Conservation (phyloP, 2,113 vertebrate genomes). For the Hippocampus abdominalis region DNA sequence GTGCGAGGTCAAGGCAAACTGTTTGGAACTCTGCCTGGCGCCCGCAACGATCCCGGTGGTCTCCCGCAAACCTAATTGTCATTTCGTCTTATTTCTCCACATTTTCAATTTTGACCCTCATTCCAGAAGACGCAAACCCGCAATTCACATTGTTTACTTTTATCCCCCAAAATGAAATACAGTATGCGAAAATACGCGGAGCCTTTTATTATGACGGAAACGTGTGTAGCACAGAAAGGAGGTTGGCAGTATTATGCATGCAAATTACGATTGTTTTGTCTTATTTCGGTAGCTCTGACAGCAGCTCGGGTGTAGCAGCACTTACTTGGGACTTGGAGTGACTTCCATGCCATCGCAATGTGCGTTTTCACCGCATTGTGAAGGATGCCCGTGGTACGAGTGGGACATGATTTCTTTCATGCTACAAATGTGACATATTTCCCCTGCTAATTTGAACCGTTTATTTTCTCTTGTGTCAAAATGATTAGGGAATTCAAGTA, state of each 20-base stretch:
- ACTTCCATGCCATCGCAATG: slow-evolving; percentile 47
- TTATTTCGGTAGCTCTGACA: slow-evolving; percentile 18
- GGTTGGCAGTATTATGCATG: neutral
- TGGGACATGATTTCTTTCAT: slow-evolving; percentile 24
- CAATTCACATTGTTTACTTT: neutral
- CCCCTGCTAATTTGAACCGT: slow-evolving; percentile 28
- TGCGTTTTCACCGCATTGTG: slow-evolving; percentile 34
- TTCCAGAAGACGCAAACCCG: neutral
- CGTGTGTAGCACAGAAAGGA: neutral
- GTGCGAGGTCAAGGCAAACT: too few relatives aligned
- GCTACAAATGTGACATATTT: slow-evolving; percentile 30
- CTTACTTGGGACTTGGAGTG: neutral
- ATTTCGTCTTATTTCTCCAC: too few relatives aligned
- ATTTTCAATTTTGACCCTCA: neutral
- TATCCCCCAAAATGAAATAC: neutral
- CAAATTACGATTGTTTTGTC: neutral
- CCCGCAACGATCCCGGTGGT: too few relatives aligned
- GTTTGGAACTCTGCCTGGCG: too few relatives aligned
- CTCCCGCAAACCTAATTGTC: too few relatives aligned
- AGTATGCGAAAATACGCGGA: neutral
- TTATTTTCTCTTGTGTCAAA: slow-evolving; percentile 33
- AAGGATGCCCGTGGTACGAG: neutral
- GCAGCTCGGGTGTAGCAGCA: slow-evolving; percentile 46
- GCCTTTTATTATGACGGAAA: neutral
- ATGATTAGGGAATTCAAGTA: slow-evolving; percentile 27